A percentile compares a stretch with the other conserved stretches of the same genome.
Conservation (phyloP, 2,888 invertebrate species). For the Anaspis maculata region DNA sequence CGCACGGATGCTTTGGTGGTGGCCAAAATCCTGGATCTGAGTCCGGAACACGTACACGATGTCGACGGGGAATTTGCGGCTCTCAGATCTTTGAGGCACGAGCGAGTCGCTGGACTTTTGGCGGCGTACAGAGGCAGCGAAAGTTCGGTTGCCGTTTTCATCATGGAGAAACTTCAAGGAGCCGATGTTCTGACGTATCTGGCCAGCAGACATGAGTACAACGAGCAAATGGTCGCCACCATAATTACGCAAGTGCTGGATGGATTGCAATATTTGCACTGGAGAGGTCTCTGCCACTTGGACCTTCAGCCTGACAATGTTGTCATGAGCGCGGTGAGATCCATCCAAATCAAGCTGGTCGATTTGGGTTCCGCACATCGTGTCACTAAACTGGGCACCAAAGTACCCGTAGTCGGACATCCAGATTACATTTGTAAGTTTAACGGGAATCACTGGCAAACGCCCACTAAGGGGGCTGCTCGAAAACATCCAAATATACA, state of each 20-base stretch:
- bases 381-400: conserved; percentile 70
- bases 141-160: conserved; percentile 56
- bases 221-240: conserved; percentile 84
- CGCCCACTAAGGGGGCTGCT: no score
- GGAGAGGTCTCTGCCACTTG: conserved; percentile 82
- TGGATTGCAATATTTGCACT: conserved; percentile 89
- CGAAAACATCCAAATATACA: no score
- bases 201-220: conserved; percentile 81
- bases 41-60: conserved; percentile 55
- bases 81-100: conserved; percentile 74
- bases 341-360: conserved; percentile 80
- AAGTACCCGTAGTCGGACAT: conserved; percentile 61
- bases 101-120: conserved; percentile 70
- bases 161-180: conserved; percentile 81
- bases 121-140: conserved; percentile 65
- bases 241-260: conserved; percentile 82
- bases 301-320: conserved; percentile 93
- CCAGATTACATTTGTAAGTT: conserved; percentile 63
- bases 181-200: conserved; percentile 86
- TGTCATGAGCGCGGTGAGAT: conserved; percentile 79
- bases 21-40: conserved; percentile 71
- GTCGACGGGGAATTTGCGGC: conserved; percentile 78
- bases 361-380: conserved; percentile 85
- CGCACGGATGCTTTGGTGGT: conserved; percentile 67
- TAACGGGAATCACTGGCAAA: no score